phyloP scores from a whole-genome alignment of 2,888 invertebrate genomes.

The Pammene fasciana region DNA sequence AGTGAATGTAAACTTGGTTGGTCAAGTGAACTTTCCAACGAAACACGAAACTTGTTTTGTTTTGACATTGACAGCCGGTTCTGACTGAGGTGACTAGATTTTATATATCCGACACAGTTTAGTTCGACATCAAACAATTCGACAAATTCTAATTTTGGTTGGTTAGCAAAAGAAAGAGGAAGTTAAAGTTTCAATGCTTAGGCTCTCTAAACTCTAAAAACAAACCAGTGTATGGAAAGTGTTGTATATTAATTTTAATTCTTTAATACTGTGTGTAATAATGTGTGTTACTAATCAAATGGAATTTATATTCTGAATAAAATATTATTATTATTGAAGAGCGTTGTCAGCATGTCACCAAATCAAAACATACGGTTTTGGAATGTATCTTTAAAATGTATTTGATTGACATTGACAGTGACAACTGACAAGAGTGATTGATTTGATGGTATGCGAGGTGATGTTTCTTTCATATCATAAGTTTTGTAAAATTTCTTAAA shows the following conservation, averaged over 20 bases:
- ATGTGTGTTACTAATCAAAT: too few relatives aligned
- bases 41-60: constrained; percentile 24
- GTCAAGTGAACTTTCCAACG: constrained; percentile 18
- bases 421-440: background rate
- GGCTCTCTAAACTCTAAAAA: too few relatives aligned
- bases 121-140: background rate
- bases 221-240: too few relatives aligned
- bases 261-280: too few relatives aligned
- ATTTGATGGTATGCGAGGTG: too few relatives aligned
- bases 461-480: background rate
- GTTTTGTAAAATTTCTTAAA: background rate
- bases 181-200: background rate
- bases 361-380: background rate
- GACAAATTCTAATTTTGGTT: background rate
- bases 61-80: constrained; percentile 26
- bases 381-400: background rate
- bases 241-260: too few relatives aligned
- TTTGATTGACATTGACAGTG: background rate
- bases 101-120: background rate
- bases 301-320: too few relatives aligned
- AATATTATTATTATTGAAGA: too few relatives aligned
- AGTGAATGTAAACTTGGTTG: constrained; percentile 9
- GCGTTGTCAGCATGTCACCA: too few relatives aligned
- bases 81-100: constrained; percentile 19
- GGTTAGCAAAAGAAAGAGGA: too few relatives aligned